A percentile compares a stretch with the other conserved stretches of the same genome.
phyloP scores from a whole-genome alignment of 2,888 invertebrate genomes.

The Nymphalis polychloros region DNA sequence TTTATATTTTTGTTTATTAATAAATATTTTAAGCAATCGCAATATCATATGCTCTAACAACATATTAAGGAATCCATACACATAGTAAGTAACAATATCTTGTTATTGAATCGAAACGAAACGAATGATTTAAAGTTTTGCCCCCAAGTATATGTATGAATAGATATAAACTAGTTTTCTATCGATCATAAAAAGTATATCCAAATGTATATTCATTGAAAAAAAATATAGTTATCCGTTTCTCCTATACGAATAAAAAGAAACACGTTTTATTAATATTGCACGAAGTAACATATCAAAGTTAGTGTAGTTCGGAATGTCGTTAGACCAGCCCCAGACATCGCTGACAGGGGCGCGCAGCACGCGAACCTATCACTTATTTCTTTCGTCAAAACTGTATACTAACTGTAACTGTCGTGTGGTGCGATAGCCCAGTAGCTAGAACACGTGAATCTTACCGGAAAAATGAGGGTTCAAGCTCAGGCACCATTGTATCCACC shows the following conservation, averaged over 20 bases:
- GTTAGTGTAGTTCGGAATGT: conserved; percentile 30
- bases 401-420: no score
- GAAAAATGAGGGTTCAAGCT: no score
- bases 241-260: not conserved
- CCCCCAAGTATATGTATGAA: no score
- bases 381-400: conserved; percentile 3
- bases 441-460: no score
- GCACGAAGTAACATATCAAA: conserved; percentile 8
- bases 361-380: conserved; percentile 32
- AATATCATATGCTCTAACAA: no score
- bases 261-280: not conserved
- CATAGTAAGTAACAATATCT: not conserved
- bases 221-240: not conserved
- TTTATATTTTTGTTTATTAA: no score
- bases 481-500: no score
- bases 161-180: not conserved
- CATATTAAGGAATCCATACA: no score
- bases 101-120: not conserved
- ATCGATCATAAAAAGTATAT: not conserved
- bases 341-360: conserved; percentile 38
- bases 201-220: not conserved
- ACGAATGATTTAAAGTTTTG: not conserved
- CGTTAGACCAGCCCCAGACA: conserved; percentile 39
- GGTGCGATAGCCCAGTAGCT: not conserved
- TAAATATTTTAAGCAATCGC: no score